Base-by-base conservation (phyloP, 2,888 invertebrate species). In the Tanypteryx hageni region DNA sequence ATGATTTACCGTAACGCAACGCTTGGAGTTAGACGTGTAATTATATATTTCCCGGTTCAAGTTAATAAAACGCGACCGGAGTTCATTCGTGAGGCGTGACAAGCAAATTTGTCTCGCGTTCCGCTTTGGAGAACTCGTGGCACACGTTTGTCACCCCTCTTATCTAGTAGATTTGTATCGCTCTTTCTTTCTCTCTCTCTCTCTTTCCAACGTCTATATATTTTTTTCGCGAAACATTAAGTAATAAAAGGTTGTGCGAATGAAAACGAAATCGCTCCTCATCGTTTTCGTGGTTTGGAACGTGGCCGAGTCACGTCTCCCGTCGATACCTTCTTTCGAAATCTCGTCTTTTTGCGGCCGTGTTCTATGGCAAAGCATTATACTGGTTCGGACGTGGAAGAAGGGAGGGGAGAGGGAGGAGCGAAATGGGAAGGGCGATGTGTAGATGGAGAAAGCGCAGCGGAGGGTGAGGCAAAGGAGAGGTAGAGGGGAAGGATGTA, bases 281-380 rank as follows among this genome's bases (percentile, higher is more conserved):
- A 61, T 64, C 61, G 64, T 89, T 76, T 89, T 89, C 89, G 89
- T 64, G 89, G 89, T 89, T 89, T 89, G 89, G 56, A 89, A 89
- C 89, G 89, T 89, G 89, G 64, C 89, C 89, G 68, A 89, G 64
- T 89, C 89, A 89, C 89, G 89, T 89, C 89, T 8, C 18, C 22
- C 44, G 89, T 89, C 64, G 89, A 89, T 89, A 61, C 61, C 89
- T 64, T 44, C 27, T 89, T 89, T 89, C 89, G 89, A 31, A 89
- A 89, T 64, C 11, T 61, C 61, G 18, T 86, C 61, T 59, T 61
- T 86, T 86, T 86, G 86, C 61, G 86, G 86, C 86, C 61, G 86
- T 57, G 59, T 31, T 31, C 44, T 44, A 44, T 44, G 44, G 44
- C 44, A 44, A 44, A 44, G 44, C 44, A 44, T 44, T 44, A 44